Evolutionary conservation across 2,888 invertebrate species (phyloP).

Genomic region (Cyrtodaria siliqua): DNA sequence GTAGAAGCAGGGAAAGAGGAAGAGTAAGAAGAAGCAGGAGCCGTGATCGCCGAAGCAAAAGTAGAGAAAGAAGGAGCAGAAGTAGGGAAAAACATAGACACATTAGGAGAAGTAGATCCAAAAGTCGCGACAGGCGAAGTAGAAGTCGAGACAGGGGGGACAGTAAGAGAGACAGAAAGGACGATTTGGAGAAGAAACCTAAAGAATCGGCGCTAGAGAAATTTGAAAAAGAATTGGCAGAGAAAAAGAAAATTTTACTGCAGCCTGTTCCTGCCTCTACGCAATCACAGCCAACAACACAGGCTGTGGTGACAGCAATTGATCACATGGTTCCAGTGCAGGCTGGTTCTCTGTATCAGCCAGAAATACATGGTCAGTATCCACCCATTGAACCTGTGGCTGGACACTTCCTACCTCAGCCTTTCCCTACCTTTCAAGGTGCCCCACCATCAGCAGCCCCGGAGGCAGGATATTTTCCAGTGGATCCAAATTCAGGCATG

Average conservation of each 20-base stretch:
- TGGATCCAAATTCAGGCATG: conserved; percentile 49
- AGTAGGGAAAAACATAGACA: conserved; percentile 29
- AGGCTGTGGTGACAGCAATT: background rate
- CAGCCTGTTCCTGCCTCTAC: conserved; percentile 28
- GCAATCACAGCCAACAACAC: conserved; percentile 25
- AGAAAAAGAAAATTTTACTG: conserved; percentile 52
- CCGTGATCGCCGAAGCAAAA: conserved; percentile 39
- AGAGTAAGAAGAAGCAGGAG: conserved; percentile 28
- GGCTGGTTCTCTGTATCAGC: conserved; percentile 9
- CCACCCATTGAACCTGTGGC: background rate
- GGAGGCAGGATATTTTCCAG: conserved; percentile 23
- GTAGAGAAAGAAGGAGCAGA: conserved; percentile 42
- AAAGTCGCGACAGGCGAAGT: conserved; percentile 20
- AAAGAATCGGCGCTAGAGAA: conserved; percentile 60
- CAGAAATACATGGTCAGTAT: conserved; percentile 29
- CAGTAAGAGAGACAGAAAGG: conserved; percentile 15
- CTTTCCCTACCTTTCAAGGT: conserved; percentile 49
- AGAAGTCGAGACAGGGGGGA: conserved; percentile 34
- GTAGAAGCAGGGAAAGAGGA: conserved; percentile 32
- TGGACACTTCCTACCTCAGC: conserved; percentile 54
- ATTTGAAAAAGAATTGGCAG: conserved; percentile 62
- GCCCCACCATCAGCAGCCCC: background rate
- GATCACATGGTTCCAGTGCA: conserved; percentile 8
- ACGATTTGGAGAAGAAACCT: conserved; percentile 30
- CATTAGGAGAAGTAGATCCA: conserved; percentile 32